These are phyloP conservation scores for Paelopatides confundens DNA, from an alignment of 53 echinoderm and acorn worm species.

Conservation along the genomic window DNA sequence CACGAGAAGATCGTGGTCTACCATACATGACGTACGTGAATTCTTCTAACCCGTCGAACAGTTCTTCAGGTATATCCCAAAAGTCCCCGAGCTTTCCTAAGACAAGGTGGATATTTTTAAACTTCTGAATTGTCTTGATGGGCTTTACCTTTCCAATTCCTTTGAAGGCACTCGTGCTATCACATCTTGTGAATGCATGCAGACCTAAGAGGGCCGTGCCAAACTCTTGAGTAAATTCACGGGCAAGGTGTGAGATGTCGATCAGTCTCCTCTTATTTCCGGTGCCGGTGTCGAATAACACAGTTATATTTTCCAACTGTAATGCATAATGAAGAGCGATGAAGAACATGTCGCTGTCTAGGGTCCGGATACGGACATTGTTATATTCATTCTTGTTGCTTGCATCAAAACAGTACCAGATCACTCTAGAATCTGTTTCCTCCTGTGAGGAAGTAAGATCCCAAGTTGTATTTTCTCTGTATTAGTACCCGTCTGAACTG, in stretches of 20 bases:
- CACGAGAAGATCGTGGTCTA: conserved; percentile 11
- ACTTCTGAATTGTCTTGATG: background rate
- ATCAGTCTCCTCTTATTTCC: conserved; percentile 18
- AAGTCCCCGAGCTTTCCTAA: conserved; percentile 34
- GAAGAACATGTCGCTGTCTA: conserved; percentile 44
- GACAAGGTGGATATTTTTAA: conserved; percentile 36
- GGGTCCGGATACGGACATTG: conserved; percentile 18
- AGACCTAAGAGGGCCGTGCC: conserved; percentile 55
- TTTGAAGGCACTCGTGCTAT: conserved; percentile 59
- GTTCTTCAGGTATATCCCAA: conserved; percentile 27
- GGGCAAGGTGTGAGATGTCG: background rate
- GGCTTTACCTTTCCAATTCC: conserved; percentile 40
- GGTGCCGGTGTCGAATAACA: conserved; percentile 23
- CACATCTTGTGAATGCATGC: conserved; percentile 49
- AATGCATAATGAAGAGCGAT: conserved; percentile 31
- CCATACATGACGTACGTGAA: conserved; percentile 64
- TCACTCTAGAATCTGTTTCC: conserved; percentile 47
- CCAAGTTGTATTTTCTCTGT: no score
- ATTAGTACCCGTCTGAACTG: no score
- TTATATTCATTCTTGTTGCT: conserved; percentile 36
- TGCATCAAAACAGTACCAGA: conserved; percentile 41
- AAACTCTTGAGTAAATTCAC: conserved; percentile 21
- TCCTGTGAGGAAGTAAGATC: conserved; percentile 31
- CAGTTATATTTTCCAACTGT: background rate
- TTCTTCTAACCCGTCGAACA: conserved; percentile 48